These are phyloP conservation scores for Maccullochella peelii DNA, from an alignment of 2,113 vertebrate species.

Conservation along the genomic window DNA sequence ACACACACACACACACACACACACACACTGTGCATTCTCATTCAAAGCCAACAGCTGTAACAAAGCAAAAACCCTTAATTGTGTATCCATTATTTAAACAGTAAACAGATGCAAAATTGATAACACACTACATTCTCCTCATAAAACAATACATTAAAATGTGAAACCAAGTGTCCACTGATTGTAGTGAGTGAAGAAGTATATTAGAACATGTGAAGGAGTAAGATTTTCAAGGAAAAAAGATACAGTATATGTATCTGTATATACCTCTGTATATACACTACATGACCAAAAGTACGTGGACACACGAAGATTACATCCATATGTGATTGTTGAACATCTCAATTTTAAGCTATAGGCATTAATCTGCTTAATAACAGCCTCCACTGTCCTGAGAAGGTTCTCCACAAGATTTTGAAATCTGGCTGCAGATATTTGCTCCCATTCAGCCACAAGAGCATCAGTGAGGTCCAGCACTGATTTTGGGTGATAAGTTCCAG, in stretches of 20 bases:
- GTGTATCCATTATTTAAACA: slow-evolving; percentile 11
- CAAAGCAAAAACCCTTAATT: slow-evolving; percentile 38
- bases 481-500: too few relatives aligned
- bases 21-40: slow-evolving; percentile 22
- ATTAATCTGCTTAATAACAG: neutral
- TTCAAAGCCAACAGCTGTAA: slow-evolving; percentile 54
- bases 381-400: neutral
- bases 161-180: slow-evolving; percentile 1
- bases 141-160: neutral
- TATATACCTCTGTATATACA: neutral
- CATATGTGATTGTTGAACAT: neutral
- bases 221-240: neutral
- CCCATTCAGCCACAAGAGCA: neutral
- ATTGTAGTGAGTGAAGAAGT: neutral
- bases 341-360: neutral
- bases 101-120: slow-evolving; percentile 15
- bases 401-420: neutral
- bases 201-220: neutral
- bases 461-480: too few relatives aligned
- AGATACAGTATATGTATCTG: neutral
- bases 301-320: neutral
- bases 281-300: neutral
- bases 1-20: slow-evolving; percentile 19
- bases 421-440: neutral
- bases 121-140: neutral